Base-by-base conservation (phyloP, 2,888 invertebrate genomes). In the Hololepta plana region DNA sequence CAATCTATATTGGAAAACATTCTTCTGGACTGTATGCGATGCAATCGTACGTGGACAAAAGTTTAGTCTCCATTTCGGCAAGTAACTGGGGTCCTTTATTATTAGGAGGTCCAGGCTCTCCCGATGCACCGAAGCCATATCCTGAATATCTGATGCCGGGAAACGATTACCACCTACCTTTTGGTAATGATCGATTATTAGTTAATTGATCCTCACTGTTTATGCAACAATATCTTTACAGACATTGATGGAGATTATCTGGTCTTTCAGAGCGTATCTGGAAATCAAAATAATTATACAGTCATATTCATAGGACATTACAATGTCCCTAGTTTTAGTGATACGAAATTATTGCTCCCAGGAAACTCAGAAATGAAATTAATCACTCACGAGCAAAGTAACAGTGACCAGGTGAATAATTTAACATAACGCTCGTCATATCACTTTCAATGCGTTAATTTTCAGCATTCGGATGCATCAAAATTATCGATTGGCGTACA, bases 1-100 rank as follows among this genome's bases (percentile, higher is more conserved):
- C 91, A 0, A 59, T 96, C 15, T 96, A 91, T 51, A 75, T 96
- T 30, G 96, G 95, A 1, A 84, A 93, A 47, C 73, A 75, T 45
- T 61, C 67, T 33, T 69, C 79, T 43, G 93, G 93, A 0, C 57
- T 90, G 1, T 96, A 93, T 55, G 96, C 95, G 0, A 54, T 95
- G 27, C 85, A 90, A 2, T 84, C 91, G 0, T 58, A 91, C 12
- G 90, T 91, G 2, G 93, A 95, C 58, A 82, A 90, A 42, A 73
- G 76, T 37, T 79, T 82, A 3, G 77, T 82, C 7, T 79, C 85
- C 4, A 80, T 87, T 51, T 67, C 72, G 1, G 67, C 73, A 3
- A 68, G 72, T 3, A 74, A 72, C 41, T 64, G 72, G 20, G 64
- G 60, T 8, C 72, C 74, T 0, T 59, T 80, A 29, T 57, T 85